Evolutionary conservation across 2,797 vertebrate genomes (phyloP).

Genomic region (Chaetodon trifasciatus): DNA sequence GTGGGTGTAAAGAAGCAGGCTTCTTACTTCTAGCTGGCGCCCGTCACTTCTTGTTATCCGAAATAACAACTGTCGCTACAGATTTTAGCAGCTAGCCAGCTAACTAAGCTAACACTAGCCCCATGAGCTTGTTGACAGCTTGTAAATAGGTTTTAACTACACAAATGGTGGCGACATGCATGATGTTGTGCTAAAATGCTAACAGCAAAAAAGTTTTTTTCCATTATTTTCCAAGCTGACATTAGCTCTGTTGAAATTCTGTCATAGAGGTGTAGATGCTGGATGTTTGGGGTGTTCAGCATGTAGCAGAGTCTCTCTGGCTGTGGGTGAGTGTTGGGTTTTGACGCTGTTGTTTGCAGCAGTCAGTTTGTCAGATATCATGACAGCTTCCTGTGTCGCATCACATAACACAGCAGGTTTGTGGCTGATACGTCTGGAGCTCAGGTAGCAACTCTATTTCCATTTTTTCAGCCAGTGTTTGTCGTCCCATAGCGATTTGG

Average conservation of each 20-base stretch:
- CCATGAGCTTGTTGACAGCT: background rate
- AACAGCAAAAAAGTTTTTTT: background rate
- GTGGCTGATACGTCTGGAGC: conserved; percentile 2
- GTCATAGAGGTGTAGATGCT: background rate
- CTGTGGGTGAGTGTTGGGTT: conserved; percentile 7
- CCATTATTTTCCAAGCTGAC: background rate
- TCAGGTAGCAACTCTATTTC: background rate
- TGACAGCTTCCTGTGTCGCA: conserved; percentile 24
- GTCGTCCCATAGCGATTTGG: background rate
- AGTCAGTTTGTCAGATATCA: conserved; percentile 19
- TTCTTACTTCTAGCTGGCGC: background rate
- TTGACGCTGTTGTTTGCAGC: conserved; percentile 10
- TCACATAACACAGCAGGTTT: conserved; percentile 18
- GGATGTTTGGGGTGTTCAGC: conserved; percentile 1
- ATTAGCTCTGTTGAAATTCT: background rate
- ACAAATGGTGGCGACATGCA: background rate
- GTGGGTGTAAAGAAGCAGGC: background rate
- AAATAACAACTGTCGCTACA: background rate
- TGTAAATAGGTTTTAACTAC: background rate
- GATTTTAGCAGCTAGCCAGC: background rate
- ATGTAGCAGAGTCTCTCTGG: background rate
- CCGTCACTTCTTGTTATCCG: background rate
- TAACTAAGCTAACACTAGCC: too few relatives aligned
- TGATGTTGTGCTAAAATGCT: background rate
- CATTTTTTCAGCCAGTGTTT: background rate